A percentile compares a stretch with the other conserved stretches of the same genome.
phyloP scores from a whole-genome alignment of 2,113 vertebrate species.

The Bostrychus sinensis region DNA sequence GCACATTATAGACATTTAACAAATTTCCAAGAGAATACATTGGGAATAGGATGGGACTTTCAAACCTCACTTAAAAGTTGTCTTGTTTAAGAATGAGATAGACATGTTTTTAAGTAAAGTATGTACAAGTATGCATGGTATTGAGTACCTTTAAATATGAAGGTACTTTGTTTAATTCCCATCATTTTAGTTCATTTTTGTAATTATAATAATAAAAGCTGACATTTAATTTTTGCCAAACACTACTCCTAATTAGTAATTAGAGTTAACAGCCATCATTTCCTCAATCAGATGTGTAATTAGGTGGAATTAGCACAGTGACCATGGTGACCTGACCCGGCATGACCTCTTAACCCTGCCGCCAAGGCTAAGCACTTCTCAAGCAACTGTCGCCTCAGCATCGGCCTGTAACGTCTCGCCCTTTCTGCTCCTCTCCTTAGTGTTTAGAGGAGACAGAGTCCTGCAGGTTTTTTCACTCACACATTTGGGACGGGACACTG shows the following conservation, averaged over 20 bases:
- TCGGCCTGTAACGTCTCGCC: slow-evolving; percentile 22
- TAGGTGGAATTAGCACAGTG: slow-evolving; percentile 10
- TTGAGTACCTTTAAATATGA: not conserved
- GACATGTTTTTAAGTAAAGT: slow-evolving; percentile 34
- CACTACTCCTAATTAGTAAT: not conserved
- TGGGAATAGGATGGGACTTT: slow-evolving; percentile 63
- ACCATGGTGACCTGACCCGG: slow-evolving; percentile 33
- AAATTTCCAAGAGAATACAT: slow-evolving; percentile 72
- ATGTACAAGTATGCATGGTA: not conserved
- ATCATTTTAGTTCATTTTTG: not conserved
- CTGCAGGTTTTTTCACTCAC: slow-evolving; percentile 34
- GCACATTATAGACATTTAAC: slow-evolving; percentile 73
- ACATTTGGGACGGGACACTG: slow-evolving; percentile 34
- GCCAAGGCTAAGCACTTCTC: slow-evolving; percentile 35
- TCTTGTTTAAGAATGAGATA: slow-evolving; percentile 30
- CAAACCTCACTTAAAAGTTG: slow-evolving; percentile 56
- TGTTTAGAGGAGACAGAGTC: slow-evolving; percentile 32
- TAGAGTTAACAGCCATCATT: slow-evolving; percentile 23
- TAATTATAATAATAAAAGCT: slow-evolving; percentile 7
- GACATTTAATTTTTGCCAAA: not conserved
- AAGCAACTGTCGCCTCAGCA: slow-evolving; percentile 18
- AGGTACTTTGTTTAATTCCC: not conserved
- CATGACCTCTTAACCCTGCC: slow-evolving; percentile 43
- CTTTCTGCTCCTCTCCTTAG: slow-evolving; percentile 14
- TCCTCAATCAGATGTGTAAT: slow-evolving; percentile 20